Base-by-base conservation (phyloP, 2,888 invertebrate genomes). In the Seladonia tumulorum region DNA sequence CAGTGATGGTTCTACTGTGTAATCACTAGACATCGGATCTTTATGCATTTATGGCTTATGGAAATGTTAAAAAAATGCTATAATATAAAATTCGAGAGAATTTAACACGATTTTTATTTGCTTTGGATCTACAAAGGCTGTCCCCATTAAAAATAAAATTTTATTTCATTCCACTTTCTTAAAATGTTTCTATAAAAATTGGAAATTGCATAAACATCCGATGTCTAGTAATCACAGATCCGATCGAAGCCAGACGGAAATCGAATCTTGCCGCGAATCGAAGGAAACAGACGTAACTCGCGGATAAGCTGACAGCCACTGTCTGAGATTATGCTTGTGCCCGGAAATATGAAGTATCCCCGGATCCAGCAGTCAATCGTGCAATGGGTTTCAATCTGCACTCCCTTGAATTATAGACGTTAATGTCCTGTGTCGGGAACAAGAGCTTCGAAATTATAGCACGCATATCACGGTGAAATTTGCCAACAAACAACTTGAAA, bases 401-500 rank as follows among this genome's bases (percentile, higher is more conserved):
- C 75, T 53, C n/a, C 35, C 73, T 42, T 85, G 79, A 85, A 83
- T 83, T 83, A 85, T 85, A 35, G 25, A 83, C 60, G 57, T 72
- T 78, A 85, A 82, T 78, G 63, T 78, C 53, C 83, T 35, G 18
- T 14, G 22, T 39, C 5, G 60, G 57, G 35, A 82, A 76, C 45
- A 75, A 76, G 66, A 63, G 39, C 76, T 60, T 29, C 25, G 82
- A 75, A 85, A 85, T 85, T 82, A 79, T 79, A 79, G 25, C 70
- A 66, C 70, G 47, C 25, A n/a, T 75, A 53, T 66, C 42, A 39
- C 63, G 22, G 29, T 22, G 18, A 60, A 63, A 68, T 39, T 68
- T 75, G 16, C 47, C 25, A 35, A 35, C 35, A 18, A 35, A 35
- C 35, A 35, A 35, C 35, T 35, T 35, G 35, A 35, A 35, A 35